Conservation (phyloP, 2,797 vertebrate species). For the Cirrhinus molitorella region DNA sequence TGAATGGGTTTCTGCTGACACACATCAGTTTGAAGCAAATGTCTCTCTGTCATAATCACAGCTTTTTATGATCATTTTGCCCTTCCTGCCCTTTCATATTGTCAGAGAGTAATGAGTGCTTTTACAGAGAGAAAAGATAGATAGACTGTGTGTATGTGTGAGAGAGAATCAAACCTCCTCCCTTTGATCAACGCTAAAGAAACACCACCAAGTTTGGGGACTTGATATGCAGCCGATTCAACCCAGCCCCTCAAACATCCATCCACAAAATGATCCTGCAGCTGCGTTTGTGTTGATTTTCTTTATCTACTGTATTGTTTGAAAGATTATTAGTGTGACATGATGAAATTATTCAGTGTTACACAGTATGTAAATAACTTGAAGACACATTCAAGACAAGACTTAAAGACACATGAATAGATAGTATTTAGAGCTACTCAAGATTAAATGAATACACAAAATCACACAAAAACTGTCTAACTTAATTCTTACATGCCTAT, state of each 20-base stretch:
- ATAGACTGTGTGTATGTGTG: slow-evolving; percentile 41
- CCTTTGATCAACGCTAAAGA: not conserved
- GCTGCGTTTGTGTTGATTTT: not conserved
- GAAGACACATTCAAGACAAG: too few relatives aligned
- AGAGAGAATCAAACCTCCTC: not conserved
- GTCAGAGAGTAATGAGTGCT: slow-evolving; percentile 78
- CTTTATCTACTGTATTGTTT: slow-evolving; percentile 11
- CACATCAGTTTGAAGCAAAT: slow-evolving; percentile 76
- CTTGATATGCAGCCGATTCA: not conserved
- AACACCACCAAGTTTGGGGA: not conserved
- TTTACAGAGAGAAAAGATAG: slow-evolving; percentile 64
- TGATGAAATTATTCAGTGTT: not conserved
- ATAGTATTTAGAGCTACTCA: not conserved
- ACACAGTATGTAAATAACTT: too few relatives aligned
- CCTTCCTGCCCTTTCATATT: slow-evolving; percentile 81
- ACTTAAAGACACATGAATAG: not conserved
- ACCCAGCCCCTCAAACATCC: not conserved
- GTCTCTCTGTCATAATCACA: slow-evolving; percentile 79
- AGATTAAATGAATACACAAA: not conserved
- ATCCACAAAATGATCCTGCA: not conserved
- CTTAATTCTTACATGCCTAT: not conserved
- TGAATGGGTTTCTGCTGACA: slow-evolving; percentile 68
- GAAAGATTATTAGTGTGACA: not conserved
- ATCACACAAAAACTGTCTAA: not conserved
- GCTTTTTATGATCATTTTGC: slow-evolving; percentile 81